Conservation (phyloP, 2,797 vertebrate genomes). For the Amblyopsis hoosieri region DNA sequence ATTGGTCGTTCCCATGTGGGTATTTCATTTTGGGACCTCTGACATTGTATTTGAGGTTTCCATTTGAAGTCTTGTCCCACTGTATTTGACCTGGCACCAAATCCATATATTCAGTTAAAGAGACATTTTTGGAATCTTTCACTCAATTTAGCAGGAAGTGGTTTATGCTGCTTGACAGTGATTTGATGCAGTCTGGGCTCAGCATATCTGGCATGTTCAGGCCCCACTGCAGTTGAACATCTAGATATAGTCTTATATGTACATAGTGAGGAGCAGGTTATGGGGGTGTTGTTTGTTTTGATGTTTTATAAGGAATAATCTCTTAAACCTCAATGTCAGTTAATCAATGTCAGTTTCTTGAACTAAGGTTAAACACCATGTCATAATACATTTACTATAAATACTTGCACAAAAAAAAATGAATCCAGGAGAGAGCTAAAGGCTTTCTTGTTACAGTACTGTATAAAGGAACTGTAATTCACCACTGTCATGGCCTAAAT, state of each 20-base stretch:
- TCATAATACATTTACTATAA: too few species aligned
- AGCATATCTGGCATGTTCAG: conserved; percentile 38
- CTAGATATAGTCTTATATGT: not conserved
- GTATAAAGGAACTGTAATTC: not conserved
- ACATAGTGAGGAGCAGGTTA: too few species aligned
- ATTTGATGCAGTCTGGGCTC: conserved; percentile 50
- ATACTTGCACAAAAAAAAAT: too few species aligned
- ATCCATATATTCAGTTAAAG: conserved; percentile 37
- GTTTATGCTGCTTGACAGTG: conserved; percentile 39
- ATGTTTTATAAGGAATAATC: too few species aligned
- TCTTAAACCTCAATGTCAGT: too few species aligned
- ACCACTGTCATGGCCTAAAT: conserved; percentile 2
- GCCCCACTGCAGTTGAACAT: conserved; percentile 28
- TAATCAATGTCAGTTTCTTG: too few species aligned
- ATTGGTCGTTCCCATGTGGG: conserved; percentile 51
- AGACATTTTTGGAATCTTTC: conserved; percentile 46
- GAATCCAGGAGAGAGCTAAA: not conserved
- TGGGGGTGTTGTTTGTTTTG: too few species aligned
- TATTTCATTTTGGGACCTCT: conserved; percentile 45
- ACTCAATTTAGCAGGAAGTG: conserved; percentile 44
- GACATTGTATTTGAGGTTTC: conserved; percentile 26
- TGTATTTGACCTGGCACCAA: conserved; percentile 34
- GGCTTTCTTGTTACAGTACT: not conserved
- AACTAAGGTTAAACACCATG: too few species aligned
- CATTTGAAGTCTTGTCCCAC: conserved; percentile 42